Percentiles rank a stretch among this genome's conserved stretches.
phyloP scores from a whole-genome alignment of 2,888 invertebrate species.

The Lithodes maja region DNA sequence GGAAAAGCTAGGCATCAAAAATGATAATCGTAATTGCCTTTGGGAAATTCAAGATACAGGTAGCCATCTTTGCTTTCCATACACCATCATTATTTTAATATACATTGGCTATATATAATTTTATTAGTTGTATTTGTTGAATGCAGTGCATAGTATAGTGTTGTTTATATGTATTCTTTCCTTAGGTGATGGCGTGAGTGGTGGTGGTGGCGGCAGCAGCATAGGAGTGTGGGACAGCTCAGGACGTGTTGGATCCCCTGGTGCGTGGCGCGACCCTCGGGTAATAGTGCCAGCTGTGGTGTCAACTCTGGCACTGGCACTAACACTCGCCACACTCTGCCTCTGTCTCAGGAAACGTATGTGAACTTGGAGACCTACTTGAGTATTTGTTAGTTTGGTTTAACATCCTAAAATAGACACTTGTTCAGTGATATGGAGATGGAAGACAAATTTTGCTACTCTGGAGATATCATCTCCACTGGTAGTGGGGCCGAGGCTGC shows the following conservation, averaged over 20 bases:
- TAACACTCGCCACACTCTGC: slow-evolving; percentile 64
- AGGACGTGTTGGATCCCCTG: slow-evolving; percentile 11
- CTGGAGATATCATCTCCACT: no score
- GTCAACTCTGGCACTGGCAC: slow-evolving; percentile 58
- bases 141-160: no score
- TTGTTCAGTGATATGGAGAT: background rate
- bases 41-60: no score
- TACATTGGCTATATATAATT: no score
- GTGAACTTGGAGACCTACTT: slow-evolving; percentile 10
- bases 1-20: no score
- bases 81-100: no score
- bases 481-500: no score
- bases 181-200: background rate
- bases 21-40: no score
- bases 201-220: slow-evolving; percentile 1
- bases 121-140: no score
- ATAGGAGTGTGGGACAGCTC: slow-evolving; percentile 43
- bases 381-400: slow-evolving; percentile 8
- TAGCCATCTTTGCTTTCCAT: no score
- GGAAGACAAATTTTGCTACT: no score
- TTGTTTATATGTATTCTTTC: no score
- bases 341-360: slow-evolving; percentile 67
- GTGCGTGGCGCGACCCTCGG: slow-evolving; percentile 61
- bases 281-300: slow-evolving; percentile 64
- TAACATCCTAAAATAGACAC: background rate